Evolutionary conservation across 2,797 vertebrate genomes (phyloP), one percentile per base, ranked within the genome.

Genomic region (Cephalopachus bancanus): DNA sequence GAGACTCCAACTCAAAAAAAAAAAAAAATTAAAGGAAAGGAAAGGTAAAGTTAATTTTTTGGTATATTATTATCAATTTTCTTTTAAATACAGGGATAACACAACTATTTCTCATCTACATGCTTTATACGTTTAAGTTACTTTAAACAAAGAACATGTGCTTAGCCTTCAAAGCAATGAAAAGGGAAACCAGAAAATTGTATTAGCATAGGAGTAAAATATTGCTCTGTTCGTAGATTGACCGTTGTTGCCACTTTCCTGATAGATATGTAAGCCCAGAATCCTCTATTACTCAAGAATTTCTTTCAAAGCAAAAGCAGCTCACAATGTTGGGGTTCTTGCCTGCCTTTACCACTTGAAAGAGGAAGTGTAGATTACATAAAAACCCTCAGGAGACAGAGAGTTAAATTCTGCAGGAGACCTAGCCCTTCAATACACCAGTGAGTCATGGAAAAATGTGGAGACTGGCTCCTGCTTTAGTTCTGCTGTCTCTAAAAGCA

Each of bases 401-500:
- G 62, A 62, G 81, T 55, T 94, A 94, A 93, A 44, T 44, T 51
- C 16, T 87, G 71, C 22, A 67, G 1, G 5, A 57, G 64, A 85
- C 57, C n/a, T 53, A 89, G 91, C 51, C 26, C n/a, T 79, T 94
- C 49, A 37, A 71, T 49, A 87, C 30, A 62, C 11, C 71, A 44
- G 24, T 22, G 65, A 76, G 53, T 55, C 71, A 89, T n/a, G 71
- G 92, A 65, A 93, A 92, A 86, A 78, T 62, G 16, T 10, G 0
- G 44, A 75, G 59, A 49, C 51, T 74, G 67, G 37, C 74, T 85
- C 60, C 30, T 26, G 44, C 59, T 64, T 89, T 53, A 22, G 24
- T 79, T 83, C 81, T 78, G 59, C 79, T 55, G 59, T 92, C 59
- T 92, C 85, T 37, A 69, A 89, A 93, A 81, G 49, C 71, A 92